These are phyloP conservation scores for Alloscopus bannaensis DNA, from an alignment of 2,888 invertebrate species.

Conservation along the genomic window DNA sequence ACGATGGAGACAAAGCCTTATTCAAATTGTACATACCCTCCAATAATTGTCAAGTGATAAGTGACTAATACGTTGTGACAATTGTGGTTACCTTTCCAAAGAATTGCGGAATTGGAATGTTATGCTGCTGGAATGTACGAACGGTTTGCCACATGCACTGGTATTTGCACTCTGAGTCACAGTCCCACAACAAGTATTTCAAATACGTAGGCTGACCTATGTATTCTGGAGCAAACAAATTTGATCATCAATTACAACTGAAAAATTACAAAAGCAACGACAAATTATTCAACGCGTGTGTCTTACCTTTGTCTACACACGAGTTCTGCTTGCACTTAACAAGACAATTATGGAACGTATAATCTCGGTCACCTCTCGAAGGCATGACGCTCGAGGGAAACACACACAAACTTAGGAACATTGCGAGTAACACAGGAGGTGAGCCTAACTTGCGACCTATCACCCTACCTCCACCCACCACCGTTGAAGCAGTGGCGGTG, in stretches of 20 bases:
- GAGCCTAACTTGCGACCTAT: constrained; percentile 28
- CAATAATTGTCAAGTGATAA: too few relatives aligned
- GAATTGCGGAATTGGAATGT: constrained; percentile 90
- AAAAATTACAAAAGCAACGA: constrained; percentile 6
- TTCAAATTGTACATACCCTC: too few relatives aligned
- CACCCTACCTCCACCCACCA: neutral
- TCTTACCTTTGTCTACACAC: constrained; percentile 63
- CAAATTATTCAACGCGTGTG: neutral
- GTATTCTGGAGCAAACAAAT: constrained; percentile 59
- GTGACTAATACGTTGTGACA: too few relatives aligned
- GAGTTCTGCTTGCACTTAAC: constrained; percentile 64
- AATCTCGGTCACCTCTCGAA: constrained; percentile 69
- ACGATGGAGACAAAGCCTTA: too few relatives aligned
- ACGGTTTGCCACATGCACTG: constrained; percentile 96
- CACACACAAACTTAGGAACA: constrained; percentile 49
- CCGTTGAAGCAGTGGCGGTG: neutral
- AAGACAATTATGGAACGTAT: constrained; percentile 66
- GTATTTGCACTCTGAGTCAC: constrained; percentile 91
- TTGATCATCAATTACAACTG: too few relatives aligned
- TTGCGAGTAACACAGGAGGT: constrained; percentile 40
- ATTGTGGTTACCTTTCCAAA: constrained; percentile 95
- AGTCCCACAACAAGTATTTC: constrained; percentile 83
- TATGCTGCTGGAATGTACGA: constrained; percentile 82
- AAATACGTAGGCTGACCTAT: constrained; percentile 73
- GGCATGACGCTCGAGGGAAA: constrained; percentile 42